Evolutionary conservation across 1,140 invertebrate genomes (phyloP).

Genomic region (Zeugodacus cucurbitae): DNA sequence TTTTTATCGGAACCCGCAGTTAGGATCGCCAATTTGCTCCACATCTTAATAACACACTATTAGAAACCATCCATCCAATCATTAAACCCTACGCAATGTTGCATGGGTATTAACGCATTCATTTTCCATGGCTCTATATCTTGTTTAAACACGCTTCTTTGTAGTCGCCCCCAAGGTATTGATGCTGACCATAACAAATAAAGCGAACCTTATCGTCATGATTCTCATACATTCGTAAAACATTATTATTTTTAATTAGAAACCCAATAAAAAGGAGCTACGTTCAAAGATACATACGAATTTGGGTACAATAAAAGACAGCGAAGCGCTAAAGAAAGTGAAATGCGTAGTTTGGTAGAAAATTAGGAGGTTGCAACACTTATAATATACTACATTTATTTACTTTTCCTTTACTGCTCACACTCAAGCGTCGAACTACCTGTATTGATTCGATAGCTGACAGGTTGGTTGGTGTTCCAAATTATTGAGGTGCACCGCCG

Average conservation of each 20-base stretch:
- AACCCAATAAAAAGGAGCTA: neutral
- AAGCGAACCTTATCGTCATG: neutral
- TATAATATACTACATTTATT: neutral
- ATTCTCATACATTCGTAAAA: neutral
- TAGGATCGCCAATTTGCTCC: too few species aligned
- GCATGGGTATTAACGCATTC: too few species aligned
- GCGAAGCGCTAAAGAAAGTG: conserved; percentile 6
- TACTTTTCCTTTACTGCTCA: neutral
- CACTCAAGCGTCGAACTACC: neutral
- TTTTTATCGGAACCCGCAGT: too few species aligned
- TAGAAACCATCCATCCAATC: too few species aligned
- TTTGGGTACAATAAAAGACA: neutral
- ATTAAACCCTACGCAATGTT: too few species aligned
- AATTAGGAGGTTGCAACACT: conserved; percentile 2
- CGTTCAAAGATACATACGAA: neutral
- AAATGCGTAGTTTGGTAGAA: conserved; percentile 33
- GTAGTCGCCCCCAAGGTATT: neutral
- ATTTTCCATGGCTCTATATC: too few species aligned
- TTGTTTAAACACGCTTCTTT: neutral
- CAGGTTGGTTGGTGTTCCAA: neutral
- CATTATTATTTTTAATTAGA: neutral
- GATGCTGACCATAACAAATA: conserved; percentile 3
- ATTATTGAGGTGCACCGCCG: conserved; percentile 8
- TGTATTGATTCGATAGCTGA: neutral
- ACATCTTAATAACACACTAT: too few species aligned